Base-by-base conservation (phyloP, 2,113 vertebrate species). In the Ammospiza nelsoni region DNA sequence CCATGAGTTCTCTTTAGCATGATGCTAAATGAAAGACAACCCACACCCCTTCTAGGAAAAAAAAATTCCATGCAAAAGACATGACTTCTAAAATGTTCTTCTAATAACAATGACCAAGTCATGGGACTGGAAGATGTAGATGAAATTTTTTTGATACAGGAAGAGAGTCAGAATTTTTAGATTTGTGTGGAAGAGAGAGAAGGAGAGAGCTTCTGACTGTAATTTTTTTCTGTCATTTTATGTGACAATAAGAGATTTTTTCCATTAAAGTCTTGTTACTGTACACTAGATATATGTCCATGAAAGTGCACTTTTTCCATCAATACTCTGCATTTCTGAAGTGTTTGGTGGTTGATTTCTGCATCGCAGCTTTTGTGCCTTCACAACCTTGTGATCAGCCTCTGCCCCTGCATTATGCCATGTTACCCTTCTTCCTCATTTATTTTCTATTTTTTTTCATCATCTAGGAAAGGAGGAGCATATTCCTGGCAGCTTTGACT, bases 251-350 rank as follows among this genome's bases (percentile, higher is more conserved):
- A 15, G 23, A 22, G 18, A 20, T 48, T 12, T 5, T 77, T 78
- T 62, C 22, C 49, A 15, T 41, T 28, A 22, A 46, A 19, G 10
- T 16, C 5, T n/a, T 54, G 39, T 79, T 78, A 48, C 8, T 22
- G 8, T 25, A 12, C 0, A 0, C 13, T 61, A 65, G 11, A 27
- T 52, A 2, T 41, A 27, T 52, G 65, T 19, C 59, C 5, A 9
- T 72, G 41, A 69, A 77, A 83, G 69, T 25, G 25, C 25, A 89
- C 2, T 29, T 73, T 11, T 92, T 55, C 10, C 4, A 46, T 39
- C 51, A 59, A 7, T 49, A 39, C 22, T 74, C n/a, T 65, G 17
- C 15, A 10, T 90, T 91, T 91, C 51, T 76, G 15, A 57, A 85
- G 44, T n/a, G 31, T 52, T 93, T 43, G 22, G 1, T 68, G 11